Evolutionary conservation across 2,113 vertebrate genomes (phyloP), one percentile per base, ranked within the genome.

Genomic region (Thalassarche chlororhynchos): DNA sequence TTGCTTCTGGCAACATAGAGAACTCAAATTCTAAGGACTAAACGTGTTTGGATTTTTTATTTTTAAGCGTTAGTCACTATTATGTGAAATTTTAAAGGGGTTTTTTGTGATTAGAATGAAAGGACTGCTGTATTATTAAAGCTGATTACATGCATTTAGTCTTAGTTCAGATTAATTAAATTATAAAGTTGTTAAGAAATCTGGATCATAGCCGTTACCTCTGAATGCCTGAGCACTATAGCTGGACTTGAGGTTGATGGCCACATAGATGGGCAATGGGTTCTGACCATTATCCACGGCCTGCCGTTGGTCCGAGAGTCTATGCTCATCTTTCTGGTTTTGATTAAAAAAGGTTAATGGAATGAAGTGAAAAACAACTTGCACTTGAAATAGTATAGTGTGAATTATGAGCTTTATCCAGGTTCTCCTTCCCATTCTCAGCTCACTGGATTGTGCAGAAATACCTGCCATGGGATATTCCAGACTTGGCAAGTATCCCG

Each of bases 191-290:
- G 5, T 46, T 78, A 69, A 61, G 44, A 93, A 88, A 84, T 75
- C 26, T 83, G 28, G 46, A 69, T 87, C 64, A 65, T 62, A 80
- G 83, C 26, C 69, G 62, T 98, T 98, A 99, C 98, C 98, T 98
- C 97, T 98, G 96, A 98, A 98, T 5, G 98, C 98, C 89, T 98
- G 96, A 91, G 98, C 98, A 91, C 98, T 98, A 32, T 98, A 96
- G 89, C 75, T 97, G 49, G 97, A 98, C 97, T 99, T 99, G 75
- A 99, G 98, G 93, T 98, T 99, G 96, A 99, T 98, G 74, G 99
- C 98, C 70, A 98, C 98, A 92, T 99, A 99, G 95, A 99, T 98
- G 42, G 99, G 99, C 57, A 99, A 89, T 2, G 99, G 99, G 87
- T 99, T 99, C 96, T 99, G 98, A 34, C 99, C 99, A 1, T 94